A percentile compares a stretch with the other conserved stretches of the same genome.
These are phyloP conservation scores for Theocolax elegans DNA, from an alignment of 1,140 invertebrate species.

Conservation along the genomic window DNA sequence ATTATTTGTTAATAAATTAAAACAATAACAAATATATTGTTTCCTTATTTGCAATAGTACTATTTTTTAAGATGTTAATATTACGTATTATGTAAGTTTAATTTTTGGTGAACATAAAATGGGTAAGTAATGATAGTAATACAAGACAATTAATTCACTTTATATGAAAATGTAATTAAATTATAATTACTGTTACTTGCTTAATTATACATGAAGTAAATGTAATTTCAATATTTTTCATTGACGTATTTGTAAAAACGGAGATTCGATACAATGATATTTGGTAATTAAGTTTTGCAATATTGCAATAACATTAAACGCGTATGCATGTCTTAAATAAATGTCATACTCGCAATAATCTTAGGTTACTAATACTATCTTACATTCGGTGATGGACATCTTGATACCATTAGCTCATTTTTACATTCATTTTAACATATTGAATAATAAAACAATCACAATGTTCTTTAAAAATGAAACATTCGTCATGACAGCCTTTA, in stretches of 20 bases:
- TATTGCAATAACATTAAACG: neutral
- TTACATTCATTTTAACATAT: neutral
- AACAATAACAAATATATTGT: constrained; percentile 8
- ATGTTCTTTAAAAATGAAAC: neutral
- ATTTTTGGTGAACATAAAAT: too few relatives aligned
- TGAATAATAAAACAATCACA: constrained; percentile 7
- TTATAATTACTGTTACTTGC: constrained; percentile 1
- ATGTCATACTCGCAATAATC: neutral
- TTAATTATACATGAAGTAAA: constrained; percentile 9
- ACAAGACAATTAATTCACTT: neutral
- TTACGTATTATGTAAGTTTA: too few relatives aligned
- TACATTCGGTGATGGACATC: constrained; percentile 6
- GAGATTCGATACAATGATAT: neutral
- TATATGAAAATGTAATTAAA: constrained; percentile 26
- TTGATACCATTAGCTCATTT: neutral
- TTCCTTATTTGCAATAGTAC: neutral
- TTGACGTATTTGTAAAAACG: neutral
- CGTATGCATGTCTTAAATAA: neutral
- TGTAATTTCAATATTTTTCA: neutral
- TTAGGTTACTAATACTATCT: constrained; percentile 30
- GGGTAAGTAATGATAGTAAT: neutral
- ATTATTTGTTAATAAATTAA: constrained; percentile 29
- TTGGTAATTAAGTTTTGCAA: neutral
- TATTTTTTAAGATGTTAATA: too few relatives aligned
- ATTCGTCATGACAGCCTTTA: neutral